Evolutionary conservation across 2,797 vertebrate species (phyloP), one percentile per base, ranked within the genome.

Genomic region (Gorsachius magnificus): DNA sequence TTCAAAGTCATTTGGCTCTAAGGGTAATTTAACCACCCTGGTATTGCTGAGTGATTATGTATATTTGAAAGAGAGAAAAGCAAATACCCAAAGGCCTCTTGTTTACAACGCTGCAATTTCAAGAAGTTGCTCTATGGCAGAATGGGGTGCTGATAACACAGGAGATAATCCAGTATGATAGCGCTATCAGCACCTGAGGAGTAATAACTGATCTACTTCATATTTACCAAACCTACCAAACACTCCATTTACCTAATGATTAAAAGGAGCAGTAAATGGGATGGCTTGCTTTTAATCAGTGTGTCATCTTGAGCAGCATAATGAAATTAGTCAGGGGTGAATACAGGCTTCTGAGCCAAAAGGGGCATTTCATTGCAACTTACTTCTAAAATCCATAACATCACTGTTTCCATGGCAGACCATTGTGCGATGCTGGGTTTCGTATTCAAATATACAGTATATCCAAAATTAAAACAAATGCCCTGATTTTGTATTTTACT

Each of bases 261-360:
- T 95, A 95, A 90, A 94, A 88, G 87, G 31, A 79, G 33, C 61
- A 63, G 68, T 61, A 93, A 88, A 83, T 38, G 48, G 61, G 94
- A 90, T 86, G 28, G 92, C 90, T 96, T 92, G 58, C 82, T 78
- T 94, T 88, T 95, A 96, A 96, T 96, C 95, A 91, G 84, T 10
- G 20, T 46, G 64, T 94, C 95, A 94, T 53, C 68, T 65, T 71
- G 63, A 96, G 92, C 51, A 83, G 72, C 29, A 18, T 57, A 74
- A 91, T 93, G 89, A 84, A 91, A 86, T 90, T 83, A 92, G 76
- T 57, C 76, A 81, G 70, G 65, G 92, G 54, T 70, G 69, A 81
- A 35, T 20, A 45, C 2, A 38, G 66, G 54, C 29, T 86, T 58
- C 82, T 65, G 79, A 93, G 89, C 43, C 35, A 15, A 63, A 83